phyloP scores from a whole-genome alignment of 2,888 invertebrate species.

The Drosophila paracracens region DNA sequence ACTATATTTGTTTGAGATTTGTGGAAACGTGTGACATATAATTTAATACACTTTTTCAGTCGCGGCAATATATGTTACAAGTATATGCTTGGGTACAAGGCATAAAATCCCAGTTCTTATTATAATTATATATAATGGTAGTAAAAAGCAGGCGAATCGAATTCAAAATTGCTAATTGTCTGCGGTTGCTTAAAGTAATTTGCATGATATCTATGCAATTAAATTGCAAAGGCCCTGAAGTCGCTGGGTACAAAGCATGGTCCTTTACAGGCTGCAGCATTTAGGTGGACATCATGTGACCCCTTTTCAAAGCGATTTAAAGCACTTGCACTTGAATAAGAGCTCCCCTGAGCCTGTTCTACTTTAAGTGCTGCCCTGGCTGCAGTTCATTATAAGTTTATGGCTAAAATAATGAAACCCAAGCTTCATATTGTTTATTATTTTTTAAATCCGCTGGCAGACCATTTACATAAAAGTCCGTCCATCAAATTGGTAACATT shows the following conservation, averaged over 20 bases:
- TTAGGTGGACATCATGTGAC: background rate
- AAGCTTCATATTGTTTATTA: background rate
- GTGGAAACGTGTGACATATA: background rate
- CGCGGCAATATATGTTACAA: background rate
- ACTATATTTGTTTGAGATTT: background rate
- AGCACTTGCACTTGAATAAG: background rate
- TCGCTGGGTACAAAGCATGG: slow-evolving; percentile 1
- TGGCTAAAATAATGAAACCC: background rate
- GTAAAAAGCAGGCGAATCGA: background rate
- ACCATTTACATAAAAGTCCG: background rate
- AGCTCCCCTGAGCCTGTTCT: background rate
- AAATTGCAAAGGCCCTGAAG: background rate
- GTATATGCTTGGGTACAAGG: no score
- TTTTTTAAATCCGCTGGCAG: background rate
- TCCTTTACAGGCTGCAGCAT: background rate
- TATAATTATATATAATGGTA: background rate
- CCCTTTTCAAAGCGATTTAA: background rate
- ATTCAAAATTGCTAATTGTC: slow-evolving; percentile 5
- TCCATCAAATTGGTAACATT: background rate
- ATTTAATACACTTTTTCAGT: background rate
- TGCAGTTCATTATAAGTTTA: background rate
- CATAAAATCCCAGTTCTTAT: background rate
- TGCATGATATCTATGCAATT: background rate
- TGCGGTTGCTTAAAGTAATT: slow-evolving; percentile 6
- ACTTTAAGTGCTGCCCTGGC: background rate